Base-by-base conservation (phyloP, 1,140 invertebrate genomes). In the Euglossa dilemma region DNA sequence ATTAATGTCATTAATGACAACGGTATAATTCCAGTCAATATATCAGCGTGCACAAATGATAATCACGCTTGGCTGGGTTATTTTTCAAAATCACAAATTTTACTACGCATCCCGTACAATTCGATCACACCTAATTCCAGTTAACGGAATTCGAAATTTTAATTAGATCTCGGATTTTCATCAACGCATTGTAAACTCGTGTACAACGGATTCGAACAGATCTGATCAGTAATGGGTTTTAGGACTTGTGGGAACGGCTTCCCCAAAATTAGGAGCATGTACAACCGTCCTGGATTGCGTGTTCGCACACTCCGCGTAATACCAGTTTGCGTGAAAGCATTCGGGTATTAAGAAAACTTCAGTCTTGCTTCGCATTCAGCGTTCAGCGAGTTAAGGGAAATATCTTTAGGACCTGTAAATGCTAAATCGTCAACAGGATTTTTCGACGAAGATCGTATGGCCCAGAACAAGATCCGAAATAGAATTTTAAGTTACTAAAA, bases 181-280 rank as follows among this genome's bases (percentile, higher is more conserved):
- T 45, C 25, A 54, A 12, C 50, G n/a, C 25, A 45, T 45, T 50
- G 70, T 64, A 74, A 80, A 81, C 61, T 81, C 71, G 72, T 81
- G 43, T 81, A 67, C 18, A 57, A 9, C 43, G 71, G 64, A 75
- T 81, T 75, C 72, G 50, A 81, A 66, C 52, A 56, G 52, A 81
- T 75, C 61, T 36, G 61, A 75, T 75, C 72, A 18, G 71, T 81
- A 81, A 75, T 81, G 80, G 80, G 80, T 74, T 81, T 75, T 67
- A 75, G 80, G 52, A 67, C 71, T 66, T 81, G 71, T 25, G 80
- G 80, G 28, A 28, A 23, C 67, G 43, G 80, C 25, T 81, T 43
- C 43, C n/a, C 66, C 25, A 54, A 81, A 81, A 81, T 81, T 75
- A 81, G 80, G 72, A 67, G 28, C 80, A 47, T 67, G 80, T 67